Evolutionary conservation across 2,113 vertebrate species (phyloP).

Genomic region (Apodemus speciosus): DNA sequence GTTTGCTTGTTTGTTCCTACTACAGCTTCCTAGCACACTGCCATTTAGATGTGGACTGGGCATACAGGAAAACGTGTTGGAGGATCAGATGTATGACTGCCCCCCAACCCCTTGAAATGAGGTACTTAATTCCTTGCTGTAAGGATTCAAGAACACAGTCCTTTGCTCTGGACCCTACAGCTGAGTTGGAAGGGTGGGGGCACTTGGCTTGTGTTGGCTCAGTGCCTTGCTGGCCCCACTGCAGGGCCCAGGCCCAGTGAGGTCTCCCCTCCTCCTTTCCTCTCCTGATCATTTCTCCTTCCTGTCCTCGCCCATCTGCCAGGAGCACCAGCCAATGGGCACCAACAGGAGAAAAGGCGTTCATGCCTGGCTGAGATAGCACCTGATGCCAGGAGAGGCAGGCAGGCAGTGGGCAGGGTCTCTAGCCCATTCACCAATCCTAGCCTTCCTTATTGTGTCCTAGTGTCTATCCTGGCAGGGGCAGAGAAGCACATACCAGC

Average conservation of each 20-base stretch:
- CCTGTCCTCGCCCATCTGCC: background rate
- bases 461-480: background rate
- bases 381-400: background rate
- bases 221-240: background rate
- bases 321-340: background rate
- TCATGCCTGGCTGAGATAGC: background rate
- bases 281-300: slow-evolving; percentile 9
- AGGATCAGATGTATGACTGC: background rate
- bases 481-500: background rate
- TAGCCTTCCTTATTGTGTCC: background rate
- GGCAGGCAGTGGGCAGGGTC: background rate
- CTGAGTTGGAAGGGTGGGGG: background rate
- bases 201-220: background rate
- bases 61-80: background rate
- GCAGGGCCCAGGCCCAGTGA: background rate
- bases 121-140: background rate
- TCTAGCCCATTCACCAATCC: background rate
- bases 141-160: background rate
- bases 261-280: background rate
- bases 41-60: background rate
- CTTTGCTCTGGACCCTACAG: background rate
- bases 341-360: background rate
- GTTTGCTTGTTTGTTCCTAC: background rate
- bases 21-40: background rate
- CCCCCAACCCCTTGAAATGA: background rate